These are phyloP conservation scores for Nothocercus nigrocapillus DNA, from an alignment of 2,113 vertebrate genomes.

Conservation along the genomic window DNA sequence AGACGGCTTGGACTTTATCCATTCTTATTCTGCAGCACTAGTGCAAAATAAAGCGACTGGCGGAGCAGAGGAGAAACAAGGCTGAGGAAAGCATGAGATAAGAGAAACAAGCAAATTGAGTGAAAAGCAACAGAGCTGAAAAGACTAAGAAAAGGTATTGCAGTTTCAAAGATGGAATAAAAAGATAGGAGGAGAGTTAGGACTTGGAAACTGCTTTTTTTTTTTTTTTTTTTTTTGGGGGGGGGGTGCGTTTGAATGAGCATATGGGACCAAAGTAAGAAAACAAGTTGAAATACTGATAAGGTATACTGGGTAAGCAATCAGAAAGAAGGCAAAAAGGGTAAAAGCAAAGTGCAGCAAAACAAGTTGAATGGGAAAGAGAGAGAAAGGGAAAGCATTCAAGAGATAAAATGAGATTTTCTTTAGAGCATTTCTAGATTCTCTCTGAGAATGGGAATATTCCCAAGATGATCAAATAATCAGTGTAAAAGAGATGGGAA, in stretches of 20 bases:
- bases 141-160: not conserved
- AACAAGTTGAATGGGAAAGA: not conserved
- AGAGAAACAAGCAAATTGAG: not conserved
- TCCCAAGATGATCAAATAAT: not conserved
- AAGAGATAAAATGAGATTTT: not conserved
- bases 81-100: not conserved
- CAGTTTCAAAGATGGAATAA: not conserved
- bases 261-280: not conserved
- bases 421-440: not conserved
- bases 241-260: no score
- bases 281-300: conserved; percentile 19
- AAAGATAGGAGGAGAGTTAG: not conserved
- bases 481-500: not conserved
- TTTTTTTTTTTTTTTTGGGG: no score
- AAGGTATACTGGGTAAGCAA: not conserved
- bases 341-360: not conserved
- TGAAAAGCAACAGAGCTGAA: not conserved
- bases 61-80: not conserved
- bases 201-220: not conserved
- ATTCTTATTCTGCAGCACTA: not conserved
- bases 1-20: not conserved
- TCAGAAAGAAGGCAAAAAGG: not conserved
- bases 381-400: conserved; percentile 1
- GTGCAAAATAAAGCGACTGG: not conserved
- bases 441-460: not conserved